Evolutionary conservation across 2,888 invertebrate genomes (phyloP).

Genomic region (Troglohyphantes excavatus): DNA sequence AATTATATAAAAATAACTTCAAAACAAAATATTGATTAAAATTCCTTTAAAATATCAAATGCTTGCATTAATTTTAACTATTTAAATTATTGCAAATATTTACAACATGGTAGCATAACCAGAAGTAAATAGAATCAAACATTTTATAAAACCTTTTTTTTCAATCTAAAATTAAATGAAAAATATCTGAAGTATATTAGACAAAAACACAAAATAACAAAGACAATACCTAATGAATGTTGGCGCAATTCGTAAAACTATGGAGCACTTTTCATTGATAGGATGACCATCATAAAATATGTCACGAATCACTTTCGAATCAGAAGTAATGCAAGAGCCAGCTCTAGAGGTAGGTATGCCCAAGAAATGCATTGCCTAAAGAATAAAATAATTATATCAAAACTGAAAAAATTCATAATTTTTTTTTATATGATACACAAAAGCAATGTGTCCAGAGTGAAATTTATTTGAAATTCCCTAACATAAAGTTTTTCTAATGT

Average conservation of each 20-base stretch:
- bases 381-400: neutral
- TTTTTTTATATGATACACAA: too few species aligned
- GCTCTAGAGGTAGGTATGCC: constrained; percentile 84
- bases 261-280: constrained; percentile 85
- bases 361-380: constrained; percentile 83
- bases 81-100: neutral
- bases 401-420: too few species aligned
- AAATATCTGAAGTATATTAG: too few species aligned
- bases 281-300: constrained; percentile 86
- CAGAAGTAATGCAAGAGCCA: constrained; percentile 86
- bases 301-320: constrained; percentile 86
- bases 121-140: neutral
- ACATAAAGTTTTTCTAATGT: too few species aligned
- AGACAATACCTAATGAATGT: constrained; percentile 83
- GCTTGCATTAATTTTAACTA: neutral
- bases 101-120: too few species aligned
- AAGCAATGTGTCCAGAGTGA: too few species aligned
- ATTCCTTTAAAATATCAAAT: too few species aligned
- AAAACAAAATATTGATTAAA: too few species aligned
- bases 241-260: constrained; percentile 86
- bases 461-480: too few species aligned
- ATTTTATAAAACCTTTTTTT: neutral
- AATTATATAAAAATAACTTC: too few species aligned
- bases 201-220: neutral
- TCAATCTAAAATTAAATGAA: neutral